Evolutionary conservation across 1,140 invertebrate species (phyloP), one percentile per base, ranked within the genome.

Genomic region (Oppia nitens): DNA sequence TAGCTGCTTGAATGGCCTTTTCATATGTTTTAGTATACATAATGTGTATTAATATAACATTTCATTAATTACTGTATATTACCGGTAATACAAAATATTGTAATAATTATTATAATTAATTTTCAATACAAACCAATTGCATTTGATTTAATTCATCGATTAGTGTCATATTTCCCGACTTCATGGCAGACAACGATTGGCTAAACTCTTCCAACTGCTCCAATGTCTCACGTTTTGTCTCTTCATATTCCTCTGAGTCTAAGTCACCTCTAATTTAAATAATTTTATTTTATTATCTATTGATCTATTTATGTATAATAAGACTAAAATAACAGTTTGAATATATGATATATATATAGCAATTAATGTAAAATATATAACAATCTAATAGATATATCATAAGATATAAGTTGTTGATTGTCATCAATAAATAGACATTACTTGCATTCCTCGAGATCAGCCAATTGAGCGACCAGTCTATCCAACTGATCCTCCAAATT

Each of bases 161-260:
- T 47, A 86, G 66, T 45, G 82, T 83, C 55, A 85, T 76, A 68
- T 85, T 75, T 26, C 84, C 84, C 59, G 77, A 75, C 60, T 74
- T 74, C 65, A 87, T 75, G 70, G 81, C 79, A 52, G 75, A 73
- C 24, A 87, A 68, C 52, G 79, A 82, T 32, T 77, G 74, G 66
- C 82, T 81, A 60, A 87, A 80, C 70, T 86, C 83, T 66, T 79
- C 77, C 21, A 87, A 68, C 66, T 86, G 83, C 60, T 85, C 83
- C 63, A 83, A 71, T 0, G 83, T 86, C 60, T 85, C 83, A 63
- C 77, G 71, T 69, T 80, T 82, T 20, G 78, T 78, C 69, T 84
- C 82, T 62, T 81, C 75, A 72, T 85, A 87, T 68, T 83, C 83
- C 47, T 76, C 74, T 12, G 67, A 64, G 12, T 81, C 79, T 40